These are phyloP conservation scores for Matsumyia berberina DNA, from an alignment of 2,888 invertebrate species.

Conservation along the genomic window DNA sequence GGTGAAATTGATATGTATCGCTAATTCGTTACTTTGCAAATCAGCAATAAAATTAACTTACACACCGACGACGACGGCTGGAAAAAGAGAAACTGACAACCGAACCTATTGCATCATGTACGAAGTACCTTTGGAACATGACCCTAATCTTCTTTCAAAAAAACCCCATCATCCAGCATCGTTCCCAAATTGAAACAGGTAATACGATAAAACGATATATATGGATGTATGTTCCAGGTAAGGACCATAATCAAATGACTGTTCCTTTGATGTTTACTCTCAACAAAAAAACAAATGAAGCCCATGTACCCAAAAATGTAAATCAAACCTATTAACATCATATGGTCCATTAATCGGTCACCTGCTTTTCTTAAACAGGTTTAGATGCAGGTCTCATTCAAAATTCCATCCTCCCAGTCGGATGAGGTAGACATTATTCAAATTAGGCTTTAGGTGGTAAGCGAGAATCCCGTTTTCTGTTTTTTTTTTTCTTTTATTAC, in stretches of 20 bases:
- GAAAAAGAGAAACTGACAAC: slow-evolving; percentile 11
- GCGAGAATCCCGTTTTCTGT: slow-evolving; percentile 7
- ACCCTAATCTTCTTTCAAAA: too few relatives aligned
- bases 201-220: too few relatives aligned
- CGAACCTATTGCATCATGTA: neutral
- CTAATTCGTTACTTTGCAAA: neutral
- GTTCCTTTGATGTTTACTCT: too few relatives aligned
- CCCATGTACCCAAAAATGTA: neutral
- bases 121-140: too few relatives aligned
- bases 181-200: too few relatives aligned
- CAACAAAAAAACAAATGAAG: neutral
- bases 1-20: slow-evolving; percentile 10
- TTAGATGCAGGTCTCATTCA: neutral
- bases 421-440: slow-evolving; percentile 12
- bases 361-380: neutral
- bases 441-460: slow-evolving; percentile 15
- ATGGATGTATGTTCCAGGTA: too few relatives aligned
- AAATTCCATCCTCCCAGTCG: slow-evolving; percentile 7
- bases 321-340: slow-evolving; percentile 8
- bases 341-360: slow-evolving; percentile 33
- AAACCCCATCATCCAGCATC: too few relatives aligned
- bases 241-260: too few relatives aligned
- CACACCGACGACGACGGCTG: neutral
- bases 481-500: slow-evolving; percentile 1
- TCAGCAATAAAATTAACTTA: slow-evolving; percentile 4